Conservation (phyloP, 2,888 invertebrate genomes). For the Leucozona laternaria region DNA sequence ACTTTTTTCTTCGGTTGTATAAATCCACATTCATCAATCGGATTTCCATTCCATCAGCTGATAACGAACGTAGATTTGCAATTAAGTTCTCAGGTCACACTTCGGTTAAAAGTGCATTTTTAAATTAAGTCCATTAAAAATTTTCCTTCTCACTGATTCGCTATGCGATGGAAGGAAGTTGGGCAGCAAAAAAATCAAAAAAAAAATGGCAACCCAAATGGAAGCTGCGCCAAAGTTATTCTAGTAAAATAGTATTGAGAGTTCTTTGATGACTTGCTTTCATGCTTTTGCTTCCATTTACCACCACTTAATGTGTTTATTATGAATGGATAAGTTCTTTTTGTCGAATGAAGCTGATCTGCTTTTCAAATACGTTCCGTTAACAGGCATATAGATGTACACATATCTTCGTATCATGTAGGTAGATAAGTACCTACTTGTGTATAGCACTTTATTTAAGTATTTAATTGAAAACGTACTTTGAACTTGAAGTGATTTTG, state of each 20-base stretch:
- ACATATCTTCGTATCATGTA: background rate
- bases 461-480: constrained; percentile 66
- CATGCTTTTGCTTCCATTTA: constrained; percentile 46
- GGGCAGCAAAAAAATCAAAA: background rate
- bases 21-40: constrained; percentile 63
- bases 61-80: constrained; percentile 70
- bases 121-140: constrained; percentile 75
- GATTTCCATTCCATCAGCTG: constrained; percentile 63
- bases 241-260: constrained; percentile 41
- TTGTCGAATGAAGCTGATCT: constrained; percentile 55
- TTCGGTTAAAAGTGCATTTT: constrained; percentile 71
- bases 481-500: constrained; percentile 64
- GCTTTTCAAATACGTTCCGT: constrained; percentile 38
- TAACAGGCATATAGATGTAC: background rate
- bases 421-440: constrained; percentile 11
- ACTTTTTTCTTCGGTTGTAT: background rate
- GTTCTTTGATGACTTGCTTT: constrained; percentile 55
- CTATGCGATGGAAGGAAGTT: constrained; percentile 38
- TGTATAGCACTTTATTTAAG: constrained; percentile 52
- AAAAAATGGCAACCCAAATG: constrained; percentile 1
- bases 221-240: constrained; percentile 45
- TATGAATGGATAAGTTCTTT: constrained; percentile 47
- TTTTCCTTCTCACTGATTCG: constrained; percentile 69
- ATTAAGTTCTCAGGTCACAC: constrained; percentile 75
- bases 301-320: constrained; percentile 66